Evolutionary conservation across 2,797 vertebrate genomes (phyloP).

Genomic region (Lates japonicus): DNA sequence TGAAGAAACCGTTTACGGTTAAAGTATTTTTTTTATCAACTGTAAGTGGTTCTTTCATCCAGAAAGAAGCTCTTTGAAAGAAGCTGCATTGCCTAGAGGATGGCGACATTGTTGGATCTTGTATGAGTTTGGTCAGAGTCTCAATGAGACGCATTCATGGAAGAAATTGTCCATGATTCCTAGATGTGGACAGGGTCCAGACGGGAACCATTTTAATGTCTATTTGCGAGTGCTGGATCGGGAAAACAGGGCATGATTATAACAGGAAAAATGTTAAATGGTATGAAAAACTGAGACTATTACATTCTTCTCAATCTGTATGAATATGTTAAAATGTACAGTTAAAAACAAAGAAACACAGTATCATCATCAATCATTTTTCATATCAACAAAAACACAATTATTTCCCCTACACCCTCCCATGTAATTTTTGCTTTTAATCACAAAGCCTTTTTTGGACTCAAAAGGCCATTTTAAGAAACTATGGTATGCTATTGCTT

Average conservation of each 20-base stretch:
- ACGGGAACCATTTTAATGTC: slow-evolving; percentile 21
- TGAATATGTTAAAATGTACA: not conserved
- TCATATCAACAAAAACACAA: not conserved
- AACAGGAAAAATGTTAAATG: not conserved
- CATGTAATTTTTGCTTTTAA: not conserved
- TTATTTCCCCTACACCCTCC: not conserved
- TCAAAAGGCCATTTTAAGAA: not conserved
- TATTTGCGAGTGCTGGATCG: not conserved
- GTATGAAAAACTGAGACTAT: not conserved
- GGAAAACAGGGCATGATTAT: not conserved
- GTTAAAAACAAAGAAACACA: not conserved
- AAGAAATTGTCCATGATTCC: slow-evolving; percentile 36
- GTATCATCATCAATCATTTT: not conserved
- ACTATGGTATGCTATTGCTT: not conserved
- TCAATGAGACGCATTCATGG: slow-evolving; percentile 60
- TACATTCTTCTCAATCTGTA: not conserved
- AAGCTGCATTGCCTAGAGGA: slow-evolving; percentile 65
- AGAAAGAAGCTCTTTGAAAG: slow-evolving; percentile 64
- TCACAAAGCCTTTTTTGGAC: not conserved
- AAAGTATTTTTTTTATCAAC: slow-evolving; percentile 50
- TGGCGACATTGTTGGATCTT: slow-evolving; percentile 65
- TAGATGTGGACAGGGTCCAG: slow-evolving; percentile 42
- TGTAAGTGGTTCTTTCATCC: slow-evolving; percentile 65
- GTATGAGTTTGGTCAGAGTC: slow-evolving; percentile 52
- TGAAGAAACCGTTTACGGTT: slow-evolving; percentile 47